Base-by-base conservation (phyloP, 1,140 invertebrate genomes). In the Lepidurus apus region DNA sequence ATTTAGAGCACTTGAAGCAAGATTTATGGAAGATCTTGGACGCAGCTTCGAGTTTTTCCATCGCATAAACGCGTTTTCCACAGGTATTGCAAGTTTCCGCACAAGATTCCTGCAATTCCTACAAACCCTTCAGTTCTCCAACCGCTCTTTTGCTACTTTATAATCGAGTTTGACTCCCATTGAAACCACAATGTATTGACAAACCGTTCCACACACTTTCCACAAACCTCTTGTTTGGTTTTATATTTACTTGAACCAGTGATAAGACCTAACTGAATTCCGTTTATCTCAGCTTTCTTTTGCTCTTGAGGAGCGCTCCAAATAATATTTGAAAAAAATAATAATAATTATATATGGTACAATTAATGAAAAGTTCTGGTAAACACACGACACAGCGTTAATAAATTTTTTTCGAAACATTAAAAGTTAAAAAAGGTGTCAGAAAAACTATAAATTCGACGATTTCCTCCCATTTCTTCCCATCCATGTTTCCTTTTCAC, bases 1-100 rank as follows among this genome's bases (percentile, higher is more conserved):
- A 94, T 81, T 93, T 91, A 77, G 89, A 89, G 85, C 93, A 94
- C 81, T 91, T 89, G 86, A 94, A 94, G 85, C 93, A 94, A 80
- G 88, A 89, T 84, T 91, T 92, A 84, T 93, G 92, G 84, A 92
- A 91, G 74, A 91, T 87, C 83, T 89, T 90, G 80, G 91, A 91
- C 83, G 91, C 90, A 65, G 91, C 91, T 82, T 93, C 92, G 65
- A 93, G 87, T 85, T 92, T 92, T 85, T 94, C 93, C 87, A 94
- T 87, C 9, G 91, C 91, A 85, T 94, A 94, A 42, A 94, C 91
- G 80, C 89, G 90, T 83, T 90, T 91, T 78, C 89, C 86, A 84
- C 93, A 94, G 81, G 89, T 88, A 80, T 90, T 88, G 83, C 93
- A 94, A 73, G 88, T 86, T 82, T 92, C 91, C 80, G 86, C 84